Evolutionary conservation across 2,797 vertebrate genomes (phyloP), one percentile per base, ranked within the genome.

Genomic region (Melanotaenia maccullochi): DNA sequence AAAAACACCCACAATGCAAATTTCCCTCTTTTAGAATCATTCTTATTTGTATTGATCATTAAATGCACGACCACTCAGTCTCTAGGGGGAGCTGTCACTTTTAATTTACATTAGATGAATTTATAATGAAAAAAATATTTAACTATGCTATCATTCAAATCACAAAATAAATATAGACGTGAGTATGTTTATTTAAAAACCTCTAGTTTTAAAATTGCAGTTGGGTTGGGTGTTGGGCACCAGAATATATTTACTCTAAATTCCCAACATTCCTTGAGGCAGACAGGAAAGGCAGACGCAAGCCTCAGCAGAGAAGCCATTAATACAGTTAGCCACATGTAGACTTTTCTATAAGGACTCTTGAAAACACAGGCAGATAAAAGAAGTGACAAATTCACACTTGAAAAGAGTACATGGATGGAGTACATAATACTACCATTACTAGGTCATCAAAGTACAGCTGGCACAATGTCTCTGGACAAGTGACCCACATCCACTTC

Each of bases 211-310:
- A 65, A 85, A 77, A 51, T 51, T 49, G 28, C 13, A 60, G 79
- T 28, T 24, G 18, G n/a, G 12, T 35, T 12, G 55, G 49, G 55
- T 2, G 33, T 56, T 55, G 68, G 78, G 79, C 71, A 60, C 61
- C 18, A 35, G 72, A 84, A 81, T 87, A 90, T 81, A 79, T 90
- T 88, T 84, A 89, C 75, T 81, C 78, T 65, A 67, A 88, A 91
- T 92, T 91, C 82, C 73, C 72, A 68, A 77, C 89, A 90, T 92
- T 91, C 81, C 82, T 89, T 32, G 18, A 66, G 85, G 85, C 86
- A 86, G 87, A 92, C 90, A 71, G 77, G 36, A 55, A 65, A 79
- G 71, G 56, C 71, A 47, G 56, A 55, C 61, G 57, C 54, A 68
- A 60, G 74, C 65, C 84, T 76, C 68, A 11, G 85, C 76, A 69